Evolutionary conservation across 1,140 invertebrate species (phyloP), one percentile per base, ranked within the genome.

Genomic region (Drosophila kurseongensis): DNA sequence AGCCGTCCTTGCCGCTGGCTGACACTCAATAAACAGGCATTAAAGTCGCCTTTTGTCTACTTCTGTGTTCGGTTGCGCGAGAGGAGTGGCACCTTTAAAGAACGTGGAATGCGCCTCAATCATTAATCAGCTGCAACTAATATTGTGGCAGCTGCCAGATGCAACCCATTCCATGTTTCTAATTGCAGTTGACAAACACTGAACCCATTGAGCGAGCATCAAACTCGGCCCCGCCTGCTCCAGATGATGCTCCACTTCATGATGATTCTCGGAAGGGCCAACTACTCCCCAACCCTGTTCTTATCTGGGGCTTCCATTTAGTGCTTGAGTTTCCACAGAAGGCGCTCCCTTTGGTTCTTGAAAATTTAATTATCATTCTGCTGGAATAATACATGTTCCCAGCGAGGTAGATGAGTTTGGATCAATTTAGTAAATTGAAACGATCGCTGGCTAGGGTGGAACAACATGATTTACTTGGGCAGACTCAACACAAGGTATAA

Each of bases 61-160:
- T 60, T 50, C 23, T 51, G 56, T 59, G 67, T 45, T 56, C 18
- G 44, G 18, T 35, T 5, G 36, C 10, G 65, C 57, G 54, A 55
- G 65, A 50, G 66, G 60, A 62, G 83, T 86, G 77, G 65, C 84
- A 89, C 80, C 73, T 78, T 69, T 68, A 71, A 65, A 61, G 73
- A 62, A 29, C 47, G 36, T 16, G 41, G 79, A 59, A 60, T 44
- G 63, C 52, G 65, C 61, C 36, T 61, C 59, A 68, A 63, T 74
- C 83, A 88, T 82, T 88, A 90, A 89, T 89, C 84, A 89, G 80
- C 78, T 90, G 85, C 62, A 78, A 80, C 80, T 75, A 80, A 83
- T 86, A 79, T 69, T 85, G 65, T 78, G 84, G 69, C 85, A 73
- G 57, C 65, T 79, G 62, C 50, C 56, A 38, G 44, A 45, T 61